These are phyloP conservation scores for Anarrhichthys ocellatus DNA, from an alignment of 2,113 vertebrate genomes.

Conservation along the genomic window DNA sequence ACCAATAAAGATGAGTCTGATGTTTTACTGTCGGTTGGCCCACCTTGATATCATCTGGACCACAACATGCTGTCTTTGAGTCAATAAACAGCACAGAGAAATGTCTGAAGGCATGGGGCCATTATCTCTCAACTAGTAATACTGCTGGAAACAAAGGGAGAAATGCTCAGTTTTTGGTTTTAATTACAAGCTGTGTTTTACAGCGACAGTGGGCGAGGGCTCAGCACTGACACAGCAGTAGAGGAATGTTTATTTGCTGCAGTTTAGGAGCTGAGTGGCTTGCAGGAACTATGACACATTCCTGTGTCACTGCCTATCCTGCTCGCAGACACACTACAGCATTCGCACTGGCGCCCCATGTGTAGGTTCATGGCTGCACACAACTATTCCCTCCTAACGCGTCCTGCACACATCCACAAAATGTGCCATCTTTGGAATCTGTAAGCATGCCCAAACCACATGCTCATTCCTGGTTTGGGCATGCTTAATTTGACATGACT, in stretches of 20 bases:
- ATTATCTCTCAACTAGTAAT: conserved; percentile 61
- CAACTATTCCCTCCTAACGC: neutral
- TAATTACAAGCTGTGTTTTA: conserved; percentile 83
- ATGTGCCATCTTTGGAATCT: conserved; percentile 47
- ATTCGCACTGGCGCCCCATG: conserved; percentile 40
- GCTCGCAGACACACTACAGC: conserved; percentile 53
- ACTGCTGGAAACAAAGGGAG: conserved; percentile 63
- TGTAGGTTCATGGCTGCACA: conserved; percentile 40
- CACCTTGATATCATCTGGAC: conserved; percentile 23
- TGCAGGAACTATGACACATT: conserved; percentile 85
- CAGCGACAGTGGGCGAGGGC: conserved; percentile 78
- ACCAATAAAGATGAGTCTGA: conserved; percentile 12
- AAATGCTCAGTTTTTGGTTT: conserved; percentile 79
- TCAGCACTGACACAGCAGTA: conserved; percentile 83
- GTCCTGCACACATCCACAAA: conserved; percentile 19
- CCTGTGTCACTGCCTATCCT: conserved; percentile 76
- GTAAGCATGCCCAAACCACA: conserved; percentile 28
- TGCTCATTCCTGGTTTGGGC: conserved; percentile 30
- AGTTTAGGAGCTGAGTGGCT: conserved; percentile 81
- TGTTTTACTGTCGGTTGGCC: conserved; percentile 7
- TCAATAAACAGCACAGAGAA: conserved; percentile 28
- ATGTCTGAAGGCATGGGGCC: conserved; percentile 37
- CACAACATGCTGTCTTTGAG: conserved; percentile 11
- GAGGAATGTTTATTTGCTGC: conserved; percentile 88
- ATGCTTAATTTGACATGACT: conserved; percentile 41